Evolutionary conservation across 1,140 invertebrate species (phyloP).

Genomic region (Medauroidea extradentata): DNA sequence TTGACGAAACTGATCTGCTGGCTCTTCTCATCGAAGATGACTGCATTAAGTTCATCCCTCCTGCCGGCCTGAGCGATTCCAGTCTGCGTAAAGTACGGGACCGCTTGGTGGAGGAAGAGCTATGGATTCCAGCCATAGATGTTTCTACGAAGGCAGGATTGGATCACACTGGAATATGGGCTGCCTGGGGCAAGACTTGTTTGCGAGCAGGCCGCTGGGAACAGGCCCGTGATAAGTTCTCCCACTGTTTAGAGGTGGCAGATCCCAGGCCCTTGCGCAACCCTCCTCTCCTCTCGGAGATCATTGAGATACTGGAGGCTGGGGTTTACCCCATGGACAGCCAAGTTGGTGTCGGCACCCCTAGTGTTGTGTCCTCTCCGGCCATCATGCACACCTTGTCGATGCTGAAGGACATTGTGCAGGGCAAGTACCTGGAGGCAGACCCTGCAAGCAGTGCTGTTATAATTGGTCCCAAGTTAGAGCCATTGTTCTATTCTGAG

Average conservation of each 20-base stretch:
- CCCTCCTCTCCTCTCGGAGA: constrained; percentile 61
- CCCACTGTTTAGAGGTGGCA: constrained; percentile 45
- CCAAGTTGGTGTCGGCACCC: constrained; percentile 12
- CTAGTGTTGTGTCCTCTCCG: constrained; percentile 41
- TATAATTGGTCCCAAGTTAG: constrained; percentile 36
- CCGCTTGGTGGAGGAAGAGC: constrained; percentile 69
- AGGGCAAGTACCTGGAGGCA: constrained; percentile 37
- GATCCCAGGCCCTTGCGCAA: constrained; percentile 41
- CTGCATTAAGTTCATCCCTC: constrained; percentile 37
- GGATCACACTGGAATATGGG: constrained; percentile 72
- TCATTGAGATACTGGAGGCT: constrained; percentile 60
- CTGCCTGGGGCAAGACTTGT: constrained; percentile 80
- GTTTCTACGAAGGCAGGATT: constrained; percentile 56
- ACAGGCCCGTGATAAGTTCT: constrained; percentile 65
- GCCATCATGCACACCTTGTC: constrained; percentile 53
- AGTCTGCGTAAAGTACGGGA: constrained; percentile 53
- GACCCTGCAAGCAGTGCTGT: constrained; percentile 4
- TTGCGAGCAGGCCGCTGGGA: constrained; percentile 70
- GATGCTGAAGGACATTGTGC: constrained; percentile 49
- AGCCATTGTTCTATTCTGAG: constrained; percentile 61
- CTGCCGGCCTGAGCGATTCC: constrained; percentile 12
- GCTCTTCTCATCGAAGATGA: constrained; percentile 39
- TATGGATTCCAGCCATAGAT: constrained; percentile 78
- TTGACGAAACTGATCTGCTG: constrained; percentile 44
- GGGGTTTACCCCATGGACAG: constrained; percentile 47